A percentile compares a stretch with the other conserved stretches of the same genome.
These are phyloP conservation scores for Steatornis caripensis DNA, from an alignment of 2,113 vertebrate species.

Conservation along the genomic window DNA sequence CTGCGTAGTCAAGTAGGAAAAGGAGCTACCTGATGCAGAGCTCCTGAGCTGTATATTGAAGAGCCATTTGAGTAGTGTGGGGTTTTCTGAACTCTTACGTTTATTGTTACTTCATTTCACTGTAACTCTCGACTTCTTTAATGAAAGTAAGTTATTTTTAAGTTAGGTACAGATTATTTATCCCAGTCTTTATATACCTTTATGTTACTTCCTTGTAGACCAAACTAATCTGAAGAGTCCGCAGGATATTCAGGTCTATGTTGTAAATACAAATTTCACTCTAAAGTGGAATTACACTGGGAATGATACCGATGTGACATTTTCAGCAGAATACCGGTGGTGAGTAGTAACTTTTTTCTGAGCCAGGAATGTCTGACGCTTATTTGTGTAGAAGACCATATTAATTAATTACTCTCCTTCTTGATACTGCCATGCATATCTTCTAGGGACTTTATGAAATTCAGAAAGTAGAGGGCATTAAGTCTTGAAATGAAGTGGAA, in stretches of 20 bases:
- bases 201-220: constrained; percentile 1
- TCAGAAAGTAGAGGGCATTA: not conserved
- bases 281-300: constrained; percentile 45
- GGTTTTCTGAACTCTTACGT: not conserved
- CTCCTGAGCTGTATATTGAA: not conserved
- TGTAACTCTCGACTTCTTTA: not conserved
- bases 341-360: not conserved
- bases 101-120: not conserved
- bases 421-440: not conserved
- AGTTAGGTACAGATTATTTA: not conserved
- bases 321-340: constrained; percentile 54
- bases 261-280: constrained; percentile 56
- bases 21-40: not conserved
- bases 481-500: not conserved
- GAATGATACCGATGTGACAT: not conserved
- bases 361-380: not conserved
- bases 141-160: not conserved
- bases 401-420: not conserved
- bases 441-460: not conserved
- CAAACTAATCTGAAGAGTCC: constrained; percentile 1
- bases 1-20: not conserved
- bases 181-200: not conserved
- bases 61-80: not conserved
- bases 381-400: not conserved
- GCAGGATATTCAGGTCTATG: not conserved